Base-by-base conservation (phyloP, 2,797 vertebrate genomes). In the Sebastes jordani region DNA sequence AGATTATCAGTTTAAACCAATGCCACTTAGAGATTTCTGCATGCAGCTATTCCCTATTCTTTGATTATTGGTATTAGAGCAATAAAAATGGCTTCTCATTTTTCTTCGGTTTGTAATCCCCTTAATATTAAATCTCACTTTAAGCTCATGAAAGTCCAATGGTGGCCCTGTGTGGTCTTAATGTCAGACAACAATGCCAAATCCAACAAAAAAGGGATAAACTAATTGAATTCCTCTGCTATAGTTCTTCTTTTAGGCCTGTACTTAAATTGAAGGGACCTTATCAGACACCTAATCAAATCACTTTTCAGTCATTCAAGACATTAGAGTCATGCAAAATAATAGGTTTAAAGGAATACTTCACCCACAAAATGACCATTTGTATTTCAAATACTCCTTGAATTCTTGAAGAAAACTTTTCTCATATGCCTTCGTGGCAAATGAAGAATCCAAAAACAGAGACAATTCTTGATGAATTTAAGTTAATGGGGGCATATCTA, bases 1-100 rank as follows among this genome's bases (percentile, higher is more conserved):
- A 87, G 87, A 88, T 88, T 89, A 88, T 69, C 68, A 76, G 66
- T 88, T 84, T 74, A 85, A 87, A 54, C 74, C 71, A 84, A 80
- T 62, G 62, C 60, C 62, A 86, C 80, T 78, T 86, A 81, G 68
- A 81, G 56, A 90, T 87, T 75, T 87, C 46, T 27, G 66, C 75
- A 66, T 66, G 62, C 61, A 83, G 77, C 63, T 49, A 22, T 67
- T 77, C 70, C 59, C 30, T 71, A 84, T 80, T 80, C 63, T 83
- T 81, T 91, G 63, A 88, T 84, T 87, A 67, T 82, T 80, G 30
- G 25, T 73, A 73, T 82, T 81, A 78, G 29, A 85, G 80, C 60
- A 69, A 66, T 77, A 77, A 58, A 85, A 86, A 71, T 46, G 30
- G 11, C 49, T 80, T 86, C 46, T 71, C 9, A 27, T 77, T 74